Evolutionary conservation across 2,888 invertebrate species (phyloP), one percentile per base, ranked within the genome.

Genomic region (Amblyjoppa proteus): DNA sequence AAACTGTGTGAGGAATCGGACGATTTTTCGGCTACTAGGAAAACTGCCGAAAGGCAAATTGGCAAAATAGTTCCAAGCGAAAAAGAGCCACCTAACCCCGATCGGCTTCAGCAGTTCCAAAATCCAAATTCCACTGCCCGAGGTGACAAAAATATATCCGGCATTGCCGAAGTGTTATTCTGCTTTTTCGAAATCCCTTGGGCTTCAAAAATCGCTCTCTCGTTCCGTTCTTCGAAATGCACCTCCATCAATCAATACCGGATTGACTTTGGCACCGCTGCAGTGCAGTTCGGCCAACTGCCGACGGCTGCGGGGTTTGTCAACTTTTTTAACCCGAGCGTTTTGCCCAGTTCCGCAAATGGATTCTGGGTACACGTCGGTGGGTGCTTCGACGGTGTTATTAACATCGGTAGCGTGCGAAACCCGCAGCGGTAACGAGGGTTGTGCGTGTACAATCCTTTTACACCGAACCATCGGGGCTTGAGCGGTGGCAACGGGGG

Each of bases 231-330:
- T 20, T 20, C 13, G 45, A 51, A 71, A 79, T 51, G 51, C 31
- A 64, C 64, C 58, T 79, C 79, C 31, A 79, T 79, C 79, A 51
- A 79, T 79, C 79, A 71, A 71, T 79, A 71, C 25, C 13, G 34
- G 79, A 79, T 79, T 79, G 79, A 79, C 79, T 71, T 73, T 71
- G 79, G 71, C 79, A 66, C 71, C 38, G 38, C 51, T 77, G 68
- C 64, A 51, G n/a, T 34, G 58, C n/a, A 70, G 70, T 56, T 34
- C 69, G 56, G 38, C 58, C 58, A 45, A 16, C 41, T 69, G 64
- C 34, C 71, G 38, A 11, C 28, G 71, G 64, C 71, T 73, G 49
- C 71, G 79, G 28, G n/a, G 61, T 70, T 78, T 56, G 49, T 41
- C 58, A 49, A 31, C 61, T 71, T 79, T 66, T 70, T 49, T 61